Percentiles rank a stretch among this genome's conserved stretches.
These are phyloP conservation scores for Platyrinchus mystaceus DNA, from an alignment of 2,797 vertebrate genomes.

Conservation along the genomic window DNA sequence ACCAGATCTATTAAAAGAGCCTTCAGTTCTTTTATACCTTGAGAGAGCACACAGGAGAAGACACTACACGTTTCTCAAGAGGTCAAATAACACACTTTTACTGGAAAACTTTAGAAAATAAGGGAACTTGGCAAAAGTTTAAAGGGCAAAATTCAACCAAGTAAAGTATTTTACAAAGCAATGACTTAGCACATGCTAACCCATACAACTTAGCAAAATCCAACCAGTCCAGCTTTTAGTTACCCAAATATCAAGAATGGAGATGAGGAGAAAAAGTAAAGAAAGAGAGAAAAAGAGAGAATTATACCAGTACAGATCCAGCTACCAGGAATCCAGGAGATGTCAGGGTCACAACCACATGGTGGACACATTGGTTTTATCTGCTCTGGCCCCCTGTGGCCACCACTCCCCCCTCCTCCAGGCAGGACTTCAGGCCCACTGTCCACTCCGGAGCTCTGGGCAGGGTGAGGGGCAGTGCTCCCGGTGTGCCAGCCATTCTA, in stretches of 20 bases:
- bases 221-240: neutral
- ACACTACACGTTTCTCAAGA: neutral
- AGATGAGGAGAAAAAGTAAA: neutral
- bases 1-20: neutral
- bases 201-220: neutral
- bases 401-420: neutral
- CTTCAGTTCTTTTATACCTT: neutral
- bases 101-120: neutral
- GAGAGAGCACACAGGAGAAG: neutral
- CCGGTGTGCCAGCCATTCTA: neutral
- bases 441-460: too few species aligned
- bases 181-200: neutral
- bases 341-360: neutral
- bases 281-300: neutral
- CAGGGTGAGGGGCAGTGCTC: too few species aligned
- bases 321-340: neutral
- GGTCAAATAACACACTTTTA: neutral
- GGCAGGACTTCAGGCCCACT: neutral
- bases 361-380: neutral
- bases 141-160: neutral
- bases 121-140: neutral
- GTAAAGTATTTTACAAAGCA: neutral
- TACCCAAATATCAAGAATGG: neutral
- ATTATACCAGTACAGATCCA: neutral
- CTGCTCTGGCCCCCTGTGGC: neutral